Conservation (phyloP, 2,888 invertebrate species). For the Podabrus alpinus region DNA sequence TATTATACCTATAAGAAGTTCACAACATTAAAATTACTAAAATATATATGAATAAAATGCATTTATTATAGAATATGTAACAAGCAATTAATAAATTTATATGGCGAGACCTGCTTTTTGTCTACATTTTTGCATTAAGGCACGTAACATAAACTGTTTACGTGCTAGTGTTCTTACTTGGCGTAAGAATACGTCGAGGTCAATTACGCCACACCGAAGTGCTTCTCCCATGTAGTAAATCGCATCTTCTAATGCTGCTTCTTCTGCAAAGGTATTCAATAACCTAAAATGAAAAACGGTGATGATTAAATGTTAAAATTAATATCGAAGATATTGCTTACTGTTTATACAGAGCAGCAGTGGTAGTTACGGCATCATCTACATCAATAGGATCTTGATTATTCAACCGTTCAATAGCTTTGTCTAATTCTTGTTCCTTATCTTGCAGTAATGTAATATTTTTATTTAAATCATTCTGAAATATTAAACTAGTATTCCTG, state of each 20-base stretch:
- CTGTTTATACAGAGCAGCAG: constrained; percentile 95
- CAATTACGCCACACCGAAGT: constrained; percentile 87
- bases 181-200: constrained; percentile 94
- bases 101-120: constrained; percentile 88
- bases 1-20: constrained; percentile 11
- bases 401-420: constrained; percentile 75
- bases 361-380: constrained; percentile 95
- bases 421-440: constrained; percentile 84
- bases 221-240: constrained; percentile 98
- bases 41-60: constrained; percentile 14
- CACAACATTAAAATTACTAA: constrained; percentile 17
- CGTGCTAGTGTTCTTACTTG: constrained; percentile 94
- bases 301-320: constrained; percentile 2
- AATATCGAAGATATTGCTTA: constrained; percentile 55
- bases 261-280: constrained; percentile 93
- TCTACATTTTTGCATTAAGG: constrained; percentile 95
- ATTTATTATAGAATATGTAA: constrained; percentile 4
- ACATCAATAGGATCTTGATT: constrained; percentile 85
- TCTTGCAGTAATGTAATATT: constrained; percentile 83
- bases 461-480: constrained; percentile 77
- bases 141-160: constrained; percentile 93
- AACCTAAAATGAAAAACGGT: constrained; percentile 61
- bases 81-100: constrained; percentile 51
- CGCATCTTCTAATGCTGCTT: constrained; percentile 97
- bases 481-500: constrained; percentile 21